Evolutionary conservation across 2,797 vertebrate genomes (phyloP).

Genomic region (Amblyopsis hoosieri): DNA sequence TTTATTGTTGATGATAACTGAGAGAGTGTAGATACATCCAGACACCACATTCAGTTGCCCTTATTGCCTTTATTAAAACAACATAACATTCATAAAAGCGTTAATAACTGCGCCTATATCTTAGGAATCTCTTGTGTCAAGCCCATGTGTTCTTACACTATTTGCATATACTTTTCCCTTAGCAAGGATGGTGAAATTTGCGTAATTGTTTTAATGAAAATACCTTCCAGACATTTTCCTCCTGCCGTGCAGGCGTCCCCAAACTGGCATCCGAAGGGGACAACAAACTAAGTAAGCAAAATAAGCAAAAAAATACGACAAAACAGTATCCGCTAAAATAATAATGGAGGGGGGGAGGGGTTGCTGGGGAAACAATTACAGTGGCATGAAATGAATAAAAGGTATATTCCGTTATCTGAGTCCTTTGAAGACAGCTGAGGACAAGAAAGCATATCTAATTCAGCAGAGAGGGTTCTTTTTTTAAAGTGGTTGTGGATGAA

Average conservation of each 20-base stretch:
- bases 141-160: constrained; percentile 45
- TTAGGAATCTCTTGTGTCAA: constrained; percentile 1
- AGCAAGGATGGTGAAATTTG: constrained; percentile 61
- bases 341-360: constrained; percentile 33
- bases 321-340: constrained; percentile 50
- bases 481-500: constrained; percentile 22
- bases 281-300: constrained; percentile 2
- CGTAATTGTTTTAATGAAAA: constrained; percentile 72
- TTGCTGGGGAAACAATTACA: constrained; percentile 9
- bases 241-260: constrained; percentile 41
- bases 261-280: constrained; percentile 15
- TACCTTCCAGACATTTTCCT: constrained; percentile 42
- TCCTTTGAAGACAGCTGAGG: constrained; percentile 67
- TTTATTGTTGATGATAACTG: constrained; percentile 32
- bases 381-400: constrained; percentile 62
- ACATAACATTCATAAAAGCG: constrained; percentile 20
- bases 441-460: constrained; percentile 68
- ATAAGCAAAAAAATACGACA: background rate
- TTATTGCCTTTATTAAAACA: constrained; percentile 25
- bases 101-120: constrained; percentile 17
- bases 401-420: constrained; percentile 64
- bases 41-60: background rate
- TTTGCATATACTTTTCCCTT: constrained; percentile 24
- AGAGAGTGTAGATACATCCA: constrained; percentile 10
- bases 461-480: constrained; percentile 37